Base-by-base conservation (phyloP, 1,140 invertebrate species). In the Nautilus pompilius region DNA sequence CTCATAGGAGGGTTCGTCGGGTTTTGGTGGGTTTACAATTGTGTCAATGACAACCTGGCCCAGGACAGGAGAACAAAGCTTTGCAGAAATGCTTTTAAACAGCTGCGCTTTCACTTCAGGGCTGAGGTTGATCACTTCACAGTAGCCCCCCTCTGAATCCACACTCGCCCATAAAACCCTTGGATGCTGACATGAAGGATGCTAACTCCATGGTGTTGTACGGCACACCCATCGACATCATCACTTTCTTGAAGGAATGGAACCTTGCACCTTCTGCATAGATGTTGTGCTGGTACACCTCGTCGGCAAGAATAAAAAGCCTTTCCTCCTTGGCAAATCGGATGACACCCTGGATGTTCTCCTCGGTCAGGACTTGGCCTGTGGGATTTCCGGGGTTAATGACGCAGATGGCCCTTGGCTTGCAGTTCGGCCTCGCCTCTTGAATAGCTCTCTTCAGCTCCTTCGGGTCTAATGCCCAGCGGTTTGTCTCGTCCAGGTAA, bases 331-430 rank as follows among this genome's bases (percentile, higher is more conserved):
- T 84, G 0, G 96, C 96, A 81, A 99, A 99, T 77, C 90, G 90
- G 59, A 99, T 92, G 56, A 99, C 89, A 58, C 90, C 86, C 76
- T 93, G 88, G 68, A 99, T 98, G 80, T 99, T 99, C 56, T 92
- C 79, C 59, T 87, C 86, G 0, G 90, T 88, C 1, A 99, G 83
- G 4, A 99, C 96, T 83, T 93, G 89, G 13, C 87, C 85, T 17
- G 97, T 99, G 4, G 96, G 96, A 84, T 99, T 99, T 34, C 97
- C 97, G 1, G 97, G 97, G 84, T 99, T 99, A 70, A 99, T 99
- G 29, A 99, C 89, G 45, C 96, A 94, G 54, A 99, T 84, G 0
- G 91, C 95, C 51, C 94, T 86, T 0, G 94, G 93, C 67, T 89
- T 87, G 79, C 89, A 91, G 0, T 79, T 73, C 24, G 85, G 84